Evolutionary conservation across 2,888 invertebrate genomes (phyloP).

Genomic region (Dolichomitus sp.): DNA sequence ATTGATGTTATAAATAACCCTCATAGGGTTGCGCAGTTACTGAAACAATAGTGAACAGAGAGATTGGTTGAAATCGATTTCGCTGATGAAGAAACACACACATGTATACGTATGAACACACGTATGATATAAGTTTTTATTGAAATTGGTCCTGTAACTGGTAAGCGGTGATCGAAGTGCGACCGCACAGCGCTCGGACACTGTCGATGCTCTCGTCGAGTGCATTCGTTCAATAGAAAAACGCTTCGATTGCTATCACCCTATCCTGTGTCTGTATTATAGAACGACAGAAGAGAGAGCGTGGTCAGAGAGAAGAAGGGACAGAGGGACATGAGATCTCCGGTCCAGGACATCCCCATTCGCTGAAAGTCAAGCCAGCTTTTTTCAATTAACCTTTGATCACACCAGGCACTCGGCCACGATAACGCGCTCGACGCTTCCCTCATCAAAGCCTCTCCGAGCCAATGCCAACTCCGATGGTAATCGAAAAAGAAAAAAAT

Average conservation of each 20-base stretch:
- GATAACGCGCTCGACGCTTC: slow-evolving; percentile 28
- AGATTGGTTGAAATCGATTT: background rate
- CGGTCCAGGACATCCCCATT: slow-evolving; percentile 59
- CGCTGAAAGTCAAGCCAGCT: slow-evolving; percentile 42
- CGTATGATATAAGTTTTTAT: slow-evolving; percentile 13
- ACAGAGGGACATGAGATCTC: slow-evolving; percentile 6
- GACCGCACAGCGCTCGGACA: slow-evolving; percentile 16
- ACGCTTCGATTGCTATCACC: slow-evolving; percentile 17
- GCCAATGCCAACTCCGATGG: slow-evolving; percentile 19
- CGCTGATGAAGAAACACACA: background rate
- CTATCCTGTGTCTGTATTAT: slow-evolving; percentile 7
- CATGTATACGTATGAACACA: background rate
- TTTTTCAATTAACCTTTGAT: slow-evolving; percentile 82
- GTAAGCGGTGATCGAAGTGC: slow-evolving; percentile 37
- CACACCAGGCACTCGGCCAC: slow-evolving; percentile 59
- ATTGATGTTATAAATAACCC: background rate
- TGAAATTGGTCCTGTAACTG: slow-evolving; percentile 31
- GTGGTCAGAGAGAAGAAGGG: background rate
- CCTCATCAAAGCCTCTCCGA: slow-evolving; percentile 24
- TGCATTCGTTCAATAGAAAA: slow-evolving; percentile 26
- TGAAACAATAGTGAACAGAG: background rate
- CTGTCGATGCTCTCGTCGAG: background rate
- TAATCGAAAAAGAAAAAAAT: slow-evolving; percentile 17
- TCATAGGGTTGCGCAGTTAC: background rate
- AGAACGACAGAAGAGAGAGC: background rate